Evolutionary conservation across 2,113 vertebrate genomes (phyloP), one percentile per base, ranked within the genome.

Genomic region (Platysternon megacephalum): DNA sequence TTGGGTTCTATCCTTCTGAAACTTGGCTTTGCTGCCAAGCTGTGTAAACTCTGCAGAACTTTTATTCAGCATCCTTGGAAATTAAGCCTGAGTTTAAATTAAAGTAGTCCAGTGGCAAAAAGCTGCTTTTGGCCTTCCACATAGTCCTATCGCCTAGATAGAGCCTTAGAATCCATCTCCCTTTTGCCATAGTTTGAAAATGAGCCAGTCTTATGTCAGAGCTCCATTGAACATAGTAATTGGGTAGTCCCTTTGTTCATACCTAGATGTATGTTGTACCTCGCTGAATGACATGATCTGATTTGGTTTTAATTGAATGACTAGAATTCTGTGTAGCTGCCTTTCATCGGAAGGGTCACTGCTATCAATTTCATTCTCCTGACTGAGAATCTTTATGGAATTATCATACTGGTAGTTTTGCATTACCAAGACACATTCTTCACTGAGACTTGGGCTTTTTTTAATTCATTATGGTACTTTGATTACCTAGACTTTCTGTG

Each of bases 51-150:
- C 2, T 0, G 83, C 90, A 79, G 79, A 3, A n/a, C 61, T 9
- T 53, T 84, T 82, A 68, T 86, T 88, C 48, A 35, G 79, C 91
- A 87, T 83, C 94, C 86, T 93, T 94, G 53, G 65, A 95, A 92
- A 93, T 35, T 84, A 84, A 96, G 92, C 84, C 95, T 90, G 92
- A 96, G 91, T 93, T 93, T 94, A 51, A 96, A 86, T 65, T 84
- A 1, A 21, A 28, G 6, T 24, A 72, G 76, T 26, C 44, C 22
- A 72, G 72, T 5, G 35, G 81, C 55, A 10, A 32, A 46, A 52
- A 35, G 8, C 29, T 32, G 74, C 51, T 88, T 82, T 84, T 55
- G 79, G 82, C 83, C 8, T 5, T 32, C 29, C 11, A 0, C 61
- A 84, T 52, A 3, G 52, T 5, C 14, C 83, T 12, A 1, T 82